These are phyloP conservation scores for Semotilus atromaculatus DNA, from an alignment of 2,797 vertebrate species.

Conservation along the genomic window DNA sequence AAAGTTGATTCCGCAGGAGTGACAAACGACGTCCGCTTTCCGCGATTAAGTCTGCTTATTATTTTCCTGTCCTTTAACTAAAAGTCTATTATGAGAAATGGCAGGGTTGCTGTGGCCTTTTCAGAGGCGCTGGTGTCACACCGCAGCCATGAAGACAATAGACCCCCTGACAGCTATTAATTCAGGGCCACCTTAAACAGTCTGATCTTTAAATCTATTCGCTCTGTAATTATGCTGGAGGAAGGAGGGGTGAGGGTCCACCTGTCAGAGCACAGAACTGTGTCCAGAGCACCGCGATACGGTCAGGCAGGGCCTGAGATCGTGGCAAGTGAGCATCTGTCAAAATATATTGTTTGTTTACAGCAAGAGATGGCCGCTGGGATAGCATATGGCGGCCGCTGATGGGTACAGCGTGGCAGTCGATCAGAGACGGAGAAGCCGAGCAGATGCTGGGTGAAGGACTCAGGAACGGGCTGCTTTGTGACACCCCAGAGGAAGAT, in stretches of 20 bases:
- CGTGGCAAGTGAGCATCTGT: slow-evolving; percentile 55
- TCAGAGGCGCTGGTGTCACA: slow-evolving; percentile 67
- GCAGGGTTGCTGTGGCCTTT: slow-evolving; percentile 76
- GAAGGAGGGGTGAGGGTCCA: slow-evolving; percentile 50
- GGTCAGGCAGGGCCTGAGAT: slow-evolving; percentile 19
- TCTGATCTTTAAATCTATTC: slow-evolving; percentile 73
- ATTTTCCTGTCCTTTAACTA: slow-evolving; percentile 76
- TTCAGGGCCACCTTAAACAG: slow-evolving; percentile 70
- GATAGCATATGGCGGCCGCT: slow-evolving; percentile 33
- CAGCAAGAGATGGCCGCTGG: slow-evolving; percentile 57
- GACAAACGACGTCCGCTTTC: slow-evolving; percentile 67
- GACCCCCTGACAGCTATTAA: slow-evolving; percentile 63
- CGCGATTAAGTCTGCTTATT: slow-evolving; percentile 69
- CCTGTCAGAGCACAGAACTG: slow-evolving; percentile 41
- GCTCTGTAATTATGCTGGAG: slow-evolving; percentile 67
- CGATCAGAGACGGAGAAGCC: slow-evolving; percentile 24
- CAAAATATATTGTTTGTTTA: slow-evolving; percentile 64
- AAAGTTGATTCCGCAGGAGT: slow-evolving; percentile 64
- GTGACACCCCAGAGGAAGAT: slow-evolving; percentile 11
- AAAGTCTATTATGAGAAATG: slow-evolving; percentile 78
- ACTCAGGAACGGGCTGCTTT: slow-evolving; percentile 10
- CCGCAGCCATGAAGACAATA: slow-evolving; percentile 71
- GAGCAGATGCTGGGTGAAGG: slow-evolving; percentile 33
- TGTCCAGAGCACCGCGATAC: slow-evolving; percentile 10
- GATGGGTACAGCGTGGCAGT: slow-evolving; percentile 36